A percentile compares a stretch with the other conserved stretches of the same genome.
These are phyloP conservation scores for Tricholauxania praeusta DNA, from an alignment of 2,888 invertebrate genomes.

Conservation along the genomic window DNA sequence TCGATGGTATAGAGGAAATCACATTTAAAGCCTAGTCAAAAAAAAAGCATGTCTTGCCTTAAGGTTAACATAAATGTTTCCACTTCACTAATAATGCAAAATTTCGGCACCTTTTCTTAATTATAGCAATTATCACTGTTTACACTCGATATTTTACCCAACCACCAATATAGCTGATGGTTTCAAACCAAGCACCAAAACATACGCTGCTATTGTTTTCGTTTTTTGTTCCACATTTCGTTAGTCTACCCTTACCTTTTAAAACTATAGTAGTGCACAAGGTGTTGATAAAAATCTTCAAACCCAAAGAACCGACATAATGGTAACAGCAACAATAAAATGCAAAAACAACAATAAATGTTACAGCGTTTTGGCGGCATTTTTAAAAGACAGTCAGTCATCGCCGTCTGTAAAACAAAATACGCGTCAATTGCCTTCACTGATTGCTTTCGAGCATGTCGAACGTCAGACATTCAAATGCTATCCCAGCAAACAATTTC, in stretches of 20 bases:
- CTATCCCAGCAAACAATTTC: background rate
- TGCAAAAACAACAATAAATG: constrained; percentile 14
- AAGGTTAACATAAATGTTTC: background rate
- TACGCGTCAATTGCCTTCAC: background rate
- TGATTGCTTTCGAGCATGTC: constrained; percentile 1
- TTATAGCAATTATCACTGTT: constrained; percentile 38
- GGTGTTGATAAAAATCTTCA: constrained; percentile 26
- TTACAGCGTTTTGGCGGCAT: constrained; percentile 13
- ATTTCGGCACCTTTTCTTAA: constrained; percentile 38
- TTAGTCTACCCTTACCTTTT: no score
- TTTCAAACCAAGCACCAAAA: background rate
- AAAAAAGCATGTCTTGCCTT: no score
- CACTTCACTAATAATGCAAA: background rate
- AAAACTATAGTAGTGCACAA: constrained; percentile 7
- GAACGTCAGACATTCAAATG: background rate
- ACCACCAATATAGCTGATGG: constrained; percentile 13
- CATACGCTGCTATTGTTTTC: background rate
- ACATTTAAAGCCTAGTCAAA: no score
- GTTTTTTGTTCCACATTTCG: no score
- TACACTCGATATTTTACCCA: background rate
- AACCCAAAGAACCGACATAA: constrained; percentile 6
- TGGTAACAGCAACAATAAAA: background rate
- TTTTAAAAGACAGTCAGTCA: constrained; percentile 7
- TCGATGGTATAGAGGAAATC: no score
- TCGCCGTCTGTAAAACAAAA: background rate